Conservation (phyloP, 2,888 invertebrate species). For the Stenotaenia linearis region DNA sequence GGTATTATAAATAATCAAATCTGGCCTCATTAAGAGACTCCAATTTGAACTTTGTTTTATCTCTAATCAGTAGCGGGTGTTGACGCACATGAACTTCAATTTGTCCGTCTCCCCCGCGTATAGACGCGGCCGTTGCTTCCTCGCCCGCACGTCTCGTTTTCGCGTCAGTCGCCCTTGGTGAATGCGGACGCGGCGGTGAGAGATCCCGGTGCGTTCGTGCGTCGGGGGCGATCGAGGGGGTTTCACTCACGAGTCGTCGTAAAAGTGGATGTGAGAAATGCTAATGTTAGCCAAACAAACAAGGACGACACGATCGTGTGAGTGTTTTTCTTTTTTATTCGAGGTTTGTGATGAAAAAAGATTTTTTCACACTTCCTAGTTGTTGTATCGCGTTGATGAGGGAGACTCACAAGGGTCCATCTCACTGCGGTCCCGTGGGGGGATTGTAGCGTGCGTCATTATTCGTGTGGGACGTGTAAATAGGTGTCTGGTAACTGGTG, state of each 20-base stretch:
- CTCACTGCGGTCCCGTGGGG: constrained; percentile 13
- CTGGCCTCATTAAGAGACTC: constrained; percentile 31
- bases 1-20: constrained; percentile 32
- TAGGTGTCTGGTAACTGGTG: neutral
- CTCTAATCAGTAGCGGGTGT: constrained; percentile 10
- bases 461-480: neutral
- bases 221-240: neutral
- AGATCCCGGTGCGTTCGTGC: neutral
- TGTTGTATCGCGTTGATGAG: neutral
- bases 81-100: constrained; percentile 19
- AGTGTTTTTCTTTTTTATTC: neutral
- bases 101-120: neutral
- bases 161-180: neutral
- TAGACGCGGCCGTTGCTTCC: neutral
- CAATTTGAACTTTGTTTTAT: constrained; percentile 24
- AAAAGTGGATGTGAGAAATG: neutral
- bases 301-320: neutral
- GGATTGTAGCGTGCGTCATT: constrained; percentile 7
- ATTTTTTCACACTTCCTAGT: neutral
- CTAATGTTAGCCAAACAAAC: neutral
- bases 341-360: neutral
- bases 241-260: neutral
- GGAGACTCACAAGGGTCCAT: neutral
- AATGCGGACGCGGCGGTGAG: neutral
- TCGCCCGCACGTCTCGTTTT: neutral